A percentile compares a stretch with the other conserved stretches of the same genome.
Evolutionary conservation across 2,113 vertebrate genomes (phyloP).

Genomic region (Guaruba guarouba): DNA sequence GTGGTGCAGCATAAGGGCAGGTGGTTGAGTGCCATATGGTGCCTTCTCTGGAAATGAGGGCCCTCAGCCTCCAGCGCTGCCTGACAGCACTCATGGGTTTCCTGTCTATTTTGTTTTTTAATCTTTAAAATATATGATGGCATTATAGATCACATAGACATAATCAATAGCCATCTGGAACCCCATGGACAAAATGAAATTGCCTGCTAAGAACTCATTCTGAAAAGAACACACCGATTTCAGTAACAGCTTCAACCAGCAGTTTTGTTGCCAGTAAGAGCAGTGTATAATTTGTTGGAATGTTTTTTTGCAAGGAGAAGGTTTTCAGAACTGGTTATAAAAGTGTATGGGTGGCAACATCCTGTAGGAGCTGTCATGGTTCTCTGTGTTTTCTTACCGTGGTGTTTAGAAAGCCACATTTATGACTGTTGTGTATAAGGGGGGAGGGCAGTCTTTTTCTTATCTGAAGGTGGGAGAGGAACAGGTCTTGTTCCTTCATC

Average conservation of each 20-base stretch:
- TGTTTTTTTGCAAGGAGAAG: slow-evolving; percentile 16
- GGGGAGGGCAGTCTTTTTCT: not conserved
- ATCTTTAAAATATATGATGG: slow-evolving; percentile 32
- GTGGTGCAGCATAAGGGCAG: not conserved
- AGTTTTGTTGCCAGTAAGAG: slow-evolving; percentile 53
- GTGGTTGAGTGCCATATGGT: not conserved
- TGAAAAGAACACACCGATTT: slow-evolving; percentile 51
- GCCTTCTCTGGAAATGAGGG: not conserved
- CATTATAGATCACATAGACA: slow-evolving; percentile 17
- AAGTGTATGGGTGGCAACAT: not conserved
- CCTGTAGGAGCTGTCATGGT: not conserved
- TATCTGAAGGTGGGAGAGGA: not conserved
- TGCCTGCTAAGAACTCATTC: slow-evolving; percentile 34
- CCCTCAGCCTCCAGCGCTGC: not conserved
- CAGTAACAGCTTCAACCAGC: slow-evolving; percentile 50
- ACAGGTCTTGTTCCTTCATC: not conserved
- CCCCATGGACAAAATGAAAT: slow-evolving; percentile 36
- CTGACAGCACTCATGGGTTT: not conserved
- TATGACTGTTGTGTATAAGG: not conserved
- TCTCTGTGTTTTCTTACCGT: slow-evolving; percentile 9
- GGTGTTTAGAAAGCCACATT: slow-evolving; percentile 33
- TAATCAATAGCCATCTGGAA: slow-evolving; percentile 58
- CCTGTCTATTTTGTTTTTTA: not conserved
- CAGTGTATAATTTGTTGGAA: slow-evolving; percentile 52
- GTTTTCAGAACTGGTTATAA: slow-evolving; percentile 23